Conservation (phyloP, 2,797 vertebrate species). For the Calcarius lapponicus region DNA sequence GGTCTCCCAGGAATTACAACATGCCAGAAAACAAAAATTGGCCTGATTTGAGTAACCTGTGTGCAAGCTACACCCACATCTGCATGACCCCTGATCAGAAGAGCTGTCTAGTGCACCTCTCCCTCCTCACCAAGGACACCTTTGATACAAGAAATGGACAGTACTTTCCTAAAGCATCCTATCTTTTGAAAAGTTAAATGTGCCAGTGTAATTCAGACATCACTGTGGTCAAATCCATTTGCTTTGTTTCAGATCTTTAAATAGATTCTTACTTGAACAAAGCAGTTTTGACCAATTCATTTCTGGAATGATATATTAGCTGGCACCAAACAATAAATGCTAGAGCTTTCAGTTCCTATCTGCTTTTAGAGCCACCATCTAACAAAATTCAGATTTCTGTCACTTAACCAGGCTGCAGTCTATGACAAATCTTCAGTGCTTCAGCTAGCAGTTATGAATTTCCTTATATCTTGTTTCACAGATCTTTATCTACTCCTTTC, state of each 20-base stretch:
- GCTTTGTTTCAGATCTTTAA: neutral
- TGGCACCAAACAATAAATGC: neutral
- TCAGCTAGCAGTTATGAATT: neutral
- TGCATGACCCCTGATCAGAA: neutral
- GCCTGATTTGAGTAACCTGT: neutral
- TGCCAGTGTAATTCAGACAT: neutral
- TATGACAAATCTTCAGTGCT: neutral
- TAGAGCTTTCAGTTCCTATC: neutral
- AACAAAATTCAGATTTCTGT: neutral
- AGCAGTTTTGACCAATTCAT: neutral
- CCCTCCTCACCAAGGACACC: neutral
- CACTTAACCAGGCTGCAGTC: neutral
- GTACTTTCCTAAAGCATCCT: neutral
- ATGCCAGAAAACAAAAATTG: neutral
- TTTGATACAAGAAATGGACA: neutral
- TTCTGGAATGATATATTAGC: neutral
- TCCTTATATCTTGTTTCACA: neutral
- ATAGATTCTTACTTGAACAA: neutral
- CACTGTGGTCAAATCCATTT: neutral
- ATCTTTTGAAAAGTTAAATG: neutral
- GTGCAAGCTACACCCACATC: neutral
- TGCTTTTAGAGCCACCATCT: neutral
- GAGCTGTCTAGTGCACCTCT: neutral
- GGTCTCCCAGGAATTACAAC: neutral
- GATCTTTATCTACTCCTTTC: neutral